Evolutionary conservation across 2,797 vertebrate species (phyloP), one percentile per base, ranked within the genome.

Genomic region (Tadarida brasiliensis): DNA sequence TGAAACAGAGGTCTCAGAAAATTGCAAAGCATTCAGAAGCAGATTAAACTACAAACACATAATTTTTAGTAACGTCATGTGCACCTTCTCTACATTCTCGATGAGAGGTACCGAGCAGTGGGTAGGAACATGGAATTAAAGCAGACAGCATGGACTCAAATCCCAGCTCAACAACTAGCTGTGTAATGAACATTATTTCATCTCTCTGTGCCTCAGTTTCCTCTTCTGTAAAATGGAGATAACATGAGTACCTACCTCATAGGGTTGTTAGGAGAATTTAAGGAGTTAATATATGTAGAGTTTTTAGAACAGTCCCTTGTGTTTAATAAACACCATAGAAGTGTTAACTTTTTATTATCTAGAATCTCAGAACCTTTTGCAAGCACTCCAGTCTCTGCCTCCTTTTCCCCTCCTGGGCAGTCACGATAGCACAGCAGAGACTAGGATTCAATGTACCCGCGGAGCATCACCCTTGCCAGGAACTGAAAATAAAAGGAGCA

Each of bases 161-260:
- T 71, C 22, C 54, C 63, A 80, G 68, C 51, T 35, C 74, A 30
- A 28, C 9, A 33, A 5, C 57, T 65, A 26, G 30, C 44, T 56
- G 8, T 74, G 39, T 85, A 57, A 67, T 76, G 26, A 65, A 35
- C 44, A 51, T 61, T 77, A 56, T 49, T 70, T 39, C 59, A 56
- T 68, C 28, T 82, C 14, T 63, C 86, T 74, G 49, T 35, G 44
- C 51, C 61, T 89, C 80, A 26, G 28, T 54, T 84, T 85, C 33
- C 26, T 74, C 47, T 22, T 87, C 51, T 87, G 33, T 47, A 80
- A 97, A 83, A 74, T 8, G 54, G 67, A 73, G 33, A 26, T 49
- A 17, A n/a, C 47, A 17, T 5, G 14, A 59, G 11, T 11, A 10
- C 30, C 28, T 33, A 24, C 6, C 20, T 39, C n/a, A 28, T 10